Evolutionary conservation across 2,797 vertebrate species (phyloP), one percentile per base, ranked within the genome.

Genomic region (Propithecus deckenii): DNA sequence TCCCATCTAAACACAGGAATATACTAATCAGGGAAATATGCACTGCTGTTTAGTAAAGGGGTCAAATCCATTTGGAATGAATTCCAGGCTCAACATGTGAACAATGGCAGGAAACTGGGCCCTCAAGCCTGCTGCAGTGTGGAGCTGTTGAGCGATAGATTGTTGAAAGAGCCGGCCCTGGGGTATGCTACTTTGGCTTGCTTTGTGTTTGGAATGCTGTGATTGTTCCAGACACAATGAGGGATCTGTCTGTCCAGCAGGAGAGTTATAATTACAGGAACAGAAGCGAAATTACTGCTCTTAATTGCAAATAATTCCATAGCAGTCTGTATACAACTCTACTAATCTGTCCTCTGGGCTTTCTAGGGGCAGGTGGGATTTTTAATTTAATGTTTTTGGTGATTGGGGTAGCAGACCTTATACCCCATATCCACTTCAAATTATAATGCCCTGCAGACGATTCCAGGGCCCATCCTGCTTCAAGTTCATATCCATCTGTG

Each of bases 51-150:
- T 98, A 98, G 97, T 59, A 20, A 97, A 97, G 96, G 96, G 98
- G 98, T 99, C 98, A 99, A 98, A 99, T 98, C 98, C 98, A 99
- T 99, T 98, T 98, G 98, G 98, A 97, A 98, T 98, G 97, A 98
- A 99, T 99, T 99, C 98, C 98, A 98, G 95, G 91, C 96, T 94
- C 95, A 97, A 89, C 50, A 46, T 59, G 75, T 89, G 94, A 98
- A 99, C 99, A 99, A 98, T 98, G 95, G 96, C 98, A 99, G 98
- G 99, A 99, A 99, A 96, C 95, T 18, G 90, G 96, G 96, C 97
- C 97, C 97, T 98, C 93, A 52, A 94, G 96, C 95, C 96, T 97
- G 95, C 98, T 97, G 93, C 23, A 4, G 78, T 67, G 9, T 32
- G 22, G 75, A 93, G 22, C 94, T 96, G 98, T 38, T 72, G 86